Base-by-base conservation (phyloP, 2,888 invertebrate genomes). In the Dryobota labecula region DNA sequence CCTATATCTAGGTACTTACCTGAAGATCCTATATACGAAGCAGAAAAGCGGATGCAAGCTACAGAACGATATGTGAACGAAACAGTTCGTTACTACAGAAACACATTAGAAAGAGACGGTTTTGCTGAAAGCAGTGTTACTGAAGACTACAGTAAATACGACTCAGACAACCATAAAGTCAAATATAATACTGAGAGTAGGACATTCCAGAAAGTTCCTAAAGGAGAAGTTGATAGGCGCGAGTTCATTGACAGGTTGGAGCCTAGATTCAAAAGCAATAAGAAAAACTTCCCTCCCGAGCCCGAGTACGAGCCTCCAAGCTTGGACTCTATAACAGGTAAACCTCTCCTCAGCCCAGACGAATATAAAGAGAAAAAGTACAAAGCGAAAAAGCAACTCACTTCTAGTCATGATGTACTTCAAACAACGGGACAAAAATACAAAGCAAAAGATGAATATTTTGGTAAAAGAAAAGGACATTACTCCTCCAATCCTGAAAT, bases 241-340 rank as follows among this genome's bases (percentile, higher is more conserved):
- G 94, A 93, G 58, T 96, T 93, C 70, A 91, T 94, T 67, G 93
- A 95, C 54, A 91, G 89, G 65, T 83, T 93, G 64, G 90, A 91
- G 41, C 88, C 93, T 43, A 91, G 93, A 78, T 93, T 92, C 73
- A 91, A 89, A 81, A 89, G 90, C 47, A 86, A 91, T 83, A 87
- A 92, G 84, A 92, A 92, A 89, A 82, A 92, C 73, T 95, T 96
- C 85, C 94, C 97, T 84, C 93, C 96, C 36, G 92, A 96, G 87
- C 92, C 96, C 24, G 97, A 97, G 84, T 96, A 96, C 79, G 97
- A 97, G 88, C 97, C 97, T 45, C 97, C 97, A 82, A 97, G 97
- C 86, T 94, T 97, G 65, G 97, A 97, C 86, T 97, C 94, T 0
- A 97, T 91, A 57, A 88, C 90, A 38, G 91, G 90, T 67, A 96